Evolutionary conservation across 2,797 vertebrate genomes (phyloP).

Genomic region (Parotocinclus haroldoi): DNA sequence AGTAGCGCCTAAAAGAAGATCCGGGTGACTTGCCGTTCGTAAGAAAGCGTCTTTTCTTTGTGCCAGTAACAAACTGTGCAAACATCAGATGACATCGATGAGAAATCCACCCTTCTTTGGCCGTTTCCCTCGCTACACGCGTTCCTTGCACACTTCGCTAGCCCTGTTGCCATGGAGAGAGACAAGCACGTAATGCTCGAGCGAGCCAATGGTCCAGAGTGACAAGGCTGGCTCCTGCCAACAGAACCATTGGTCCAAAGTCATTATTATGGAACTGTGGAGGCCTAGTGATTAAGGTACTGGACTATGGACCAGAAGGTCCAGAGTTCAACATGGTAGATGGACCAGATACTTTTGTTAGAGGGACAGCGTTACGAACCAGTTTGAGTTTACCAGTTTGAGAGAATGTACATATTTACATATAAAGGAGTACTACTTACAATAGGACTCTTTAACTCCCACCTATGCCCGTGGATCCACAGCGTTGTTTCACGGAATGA

Average conservation of each 20-base stretch:
- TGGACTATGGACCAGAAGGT: no score
- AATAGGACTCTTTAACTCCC: no score
- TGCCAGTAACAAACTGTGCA: neutral
- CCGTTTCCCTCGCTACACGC: conserved; percentile 39
- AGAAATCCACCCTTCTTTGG: conserved; percentile 14
- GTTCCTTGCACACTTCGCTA: conserved; percentile 26
- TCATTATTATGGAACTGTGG: conserved; percentile 37
- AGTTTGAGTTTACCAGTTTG: no score
- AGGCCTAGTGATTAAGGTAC: no score
- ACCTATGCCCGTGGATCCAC: no score
- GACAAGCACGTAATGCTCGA: conserved; percentile 52
- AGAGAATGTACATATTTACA: no score
- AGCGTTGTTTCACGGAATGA: no score
- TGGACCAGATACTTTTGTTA: no score
- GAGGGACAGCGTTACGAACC: no score
- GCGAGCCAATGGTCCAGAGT: conserved; percentile 24
- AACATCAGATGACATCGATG: neutral
- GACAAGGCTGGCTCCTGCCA: conserved; percentile 28
- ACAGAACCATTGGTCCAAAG: conserved; percentile 16
- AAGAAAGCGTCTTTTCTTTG: neutral
- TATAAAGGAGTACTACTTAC: no score
- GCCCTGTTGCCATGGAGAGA: conserved; percentile 73
- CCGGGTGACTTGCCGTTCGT: no score
- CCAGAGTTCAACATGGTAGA: no score
- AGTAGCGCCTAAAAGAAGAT: neutral